Base-by-base conservation (phyloP, 2,113 vertebrate species). In the Amblyornis subalaris region DNA sequence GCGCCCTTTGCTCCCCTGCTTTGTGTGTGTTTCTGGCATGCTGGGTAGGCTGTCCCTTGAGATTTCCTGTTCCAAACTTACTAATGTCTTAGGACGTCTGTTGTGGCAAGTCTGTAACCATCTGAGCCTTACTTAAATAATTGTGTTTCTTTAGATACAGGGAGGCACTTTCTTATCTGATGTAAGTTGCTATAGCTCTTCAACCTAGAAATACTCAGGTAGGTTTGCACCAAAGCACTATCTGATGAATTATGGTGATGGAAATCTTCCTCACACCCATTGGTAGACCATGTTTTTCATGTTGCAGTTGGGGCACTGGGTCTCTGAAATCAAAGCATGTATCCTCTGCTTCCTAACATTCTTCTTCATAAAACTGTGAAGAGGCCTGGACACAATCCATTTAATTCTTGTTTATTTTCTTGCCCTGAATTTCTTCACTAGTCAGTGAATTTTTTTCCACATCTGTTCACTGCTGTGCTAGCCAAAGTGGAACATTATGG, bases 371-470 rank as follows among this genome's bases (percentile, higher is more conserved):
- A 73, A 87, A 48, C 65, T 80, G 29, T 87, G 58, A 92, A 74
- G 60, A 89, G 29, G 11, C 26, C 38, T 79, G 73, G 73, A 81
- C 40, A 29, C 8, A 74, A 35, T 81, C 47, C 51, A 74, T 35
- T 31, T 81, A 89, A 26, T 89, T 83, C 17, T 81, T 29, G 26
- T 47, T 77, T 90, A 81, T 77, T 94, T 93, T 89, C 80, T 93
- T 95, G 69, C 51, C 51, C 58, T 86, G 64, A 74, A 86, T 94
- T 90, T 84, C 87, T 87, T 95, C 35, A 62, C 24, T 45, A 77
- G 14, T 76, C 29, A 65, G 72, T 76, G 55, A 57, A 1, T 33
- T 76, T 66, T 94, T 90, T 92, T 71, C 73, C 89, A 64, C 40
- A 47, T 60, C 45, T 89, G 65, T 70, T 91, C 62, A 47, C 33